phyloP scores from a whole-genome alignment of 2,113 vertebrate genomes.

The Trinectes maculatus region DNA sequence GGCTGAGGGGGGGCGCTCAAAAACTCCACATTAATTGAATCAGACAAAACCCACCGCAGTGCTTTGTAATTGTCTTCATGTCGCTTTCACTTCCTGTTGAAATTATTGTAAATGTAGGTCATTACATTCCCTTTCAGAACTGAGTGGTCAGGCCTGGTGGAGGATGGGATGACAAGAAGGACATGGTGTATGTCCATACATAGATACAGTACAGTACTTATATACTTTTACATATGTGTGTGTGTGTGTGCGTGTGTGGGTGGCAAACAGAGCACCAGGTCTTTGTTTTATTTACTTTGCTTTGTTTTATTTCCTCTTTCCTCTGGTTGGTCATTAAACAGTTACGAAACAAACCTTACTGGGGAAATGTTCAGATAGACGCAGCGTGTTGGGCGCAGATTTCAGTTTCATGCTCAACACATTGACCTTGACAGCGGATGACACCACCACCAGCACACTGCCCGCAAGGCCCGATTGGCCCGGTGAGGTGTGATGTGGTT shows the following conservation, averaged over 20 bases:
- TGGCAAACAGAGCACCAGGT: slow-evolving; percentile 1
- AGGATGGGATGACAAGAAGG: slow-evolving; percentile 26
- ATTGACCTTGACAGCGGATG: slow-evolving; percentile 27
- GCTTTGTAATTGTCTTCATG: slow-evolving; percentile 71
- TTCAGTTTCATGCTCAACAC: slow-evolving; percentile 21
- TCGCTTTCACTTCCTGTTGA: slow-evolving; percentile 70
- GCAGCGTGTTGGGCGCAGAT: not conserved
- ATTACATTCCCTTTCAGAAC: slow-evolving; percentile 54
- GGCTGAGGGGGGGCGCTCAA: slow-evolving; percentile 51
- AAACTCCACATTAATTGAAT: slow-evolving; percentile 76
- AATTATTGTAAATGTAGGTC: slow-evolving; percentile 67
- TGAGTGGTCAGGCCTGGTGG: slow-evolving; percentile 35
- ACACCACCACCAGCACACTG: not conserved
- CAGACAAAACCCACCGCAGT: slow-evolving; percentile 64
- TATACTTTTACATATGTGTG: not conserved
- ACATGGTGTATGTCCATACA: no score
- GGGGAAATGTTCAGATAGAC: slow-evolving; percentile 6
- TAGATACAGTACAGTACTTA: no score
- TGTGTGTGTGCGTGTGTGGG: slow-evolving; percentile 38
- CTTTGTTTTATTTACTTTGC: slow-evolving; percentile 29
- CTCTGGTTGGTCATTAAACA: slow-evolving; percentile 14
- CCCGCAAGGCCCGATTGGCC: slow-evolving; percentile 21
- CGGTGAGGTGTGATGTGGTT: slow-evolving; percentile 30
- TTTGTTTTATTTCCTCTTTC: slow-evolving; percentile 27
- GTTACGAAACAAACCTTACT: not conserved